Evolutionary conservation across 2,113 vertebrate genomes (phyloP).

Genomic region (Lota lota): DNA sequence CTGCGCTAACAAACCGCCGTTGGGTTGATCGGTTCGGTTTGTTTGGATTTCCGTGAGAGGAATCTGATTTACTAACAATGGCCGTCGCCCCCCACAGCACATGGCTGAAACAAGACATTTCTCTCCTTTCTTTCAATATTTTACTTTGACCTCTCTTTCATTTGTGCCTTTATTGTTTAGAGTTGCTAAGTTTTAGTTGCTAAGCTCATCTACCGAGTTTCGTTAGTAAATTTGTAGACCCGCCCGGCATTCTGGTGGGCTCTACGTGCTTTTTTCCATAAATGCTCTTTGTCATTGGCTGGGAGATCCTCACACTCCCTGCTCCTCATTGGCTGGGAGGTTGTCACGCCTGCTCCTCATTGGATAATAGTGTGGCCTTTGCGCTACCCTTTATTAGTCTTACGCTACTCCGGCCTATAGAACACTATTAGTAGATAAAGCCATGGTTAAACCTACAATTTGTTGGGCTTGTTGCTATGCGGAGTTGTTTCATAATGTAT

Average conservation of each 20-base stretch:
- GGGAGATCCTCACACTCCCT: conserved; percentile 12
- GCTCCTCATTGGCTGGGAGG: conserved; percentile 40
- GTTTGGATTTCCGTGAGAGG: conserved; percentile 12
- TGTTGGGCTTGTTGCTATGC: too few species aligned
- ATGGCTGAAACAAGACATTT: conserved; percentile 16
- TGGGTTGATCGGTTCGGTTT: too few species aligned
- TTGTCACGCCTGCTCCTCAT: conserved; percentile 24
- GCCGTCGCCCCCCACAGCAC: conserved; percentile 33
- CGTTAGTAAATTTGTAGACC: conserved; percentile 69
- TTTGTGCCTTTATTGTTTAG: not conserved
- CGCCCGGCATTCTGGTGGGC: conserved; percentile 6
- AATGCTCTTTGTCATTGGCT: not conserved
- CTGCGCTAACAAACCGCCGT: too few species aligned
- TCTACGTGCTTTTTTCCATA: conserved; percentile 11
- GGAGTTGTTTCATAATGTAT: too few species aligned
- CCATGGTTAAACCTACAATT: too few species aligned
- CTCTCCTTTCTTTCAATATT: not conserved
- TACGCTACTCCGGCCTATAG: conserved; percentile 47
- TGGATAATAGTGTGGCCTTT: conserved; percentile 32
- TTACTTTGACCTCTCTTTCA: not conserved
- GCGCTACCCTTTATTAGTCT: conserved; percentile 47
- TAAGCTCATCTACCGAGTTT: conserved; percentile 33
- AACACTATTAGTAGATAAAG: conserved; percentile 26
- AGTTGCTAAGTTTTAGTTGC: not conserved
- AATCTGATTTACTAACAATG: conserved; percentile 75